Evolutionary conservation across 1,140 invertebrate species (phyloP).

Genomic region (Lethocerus indicus): DNA sequence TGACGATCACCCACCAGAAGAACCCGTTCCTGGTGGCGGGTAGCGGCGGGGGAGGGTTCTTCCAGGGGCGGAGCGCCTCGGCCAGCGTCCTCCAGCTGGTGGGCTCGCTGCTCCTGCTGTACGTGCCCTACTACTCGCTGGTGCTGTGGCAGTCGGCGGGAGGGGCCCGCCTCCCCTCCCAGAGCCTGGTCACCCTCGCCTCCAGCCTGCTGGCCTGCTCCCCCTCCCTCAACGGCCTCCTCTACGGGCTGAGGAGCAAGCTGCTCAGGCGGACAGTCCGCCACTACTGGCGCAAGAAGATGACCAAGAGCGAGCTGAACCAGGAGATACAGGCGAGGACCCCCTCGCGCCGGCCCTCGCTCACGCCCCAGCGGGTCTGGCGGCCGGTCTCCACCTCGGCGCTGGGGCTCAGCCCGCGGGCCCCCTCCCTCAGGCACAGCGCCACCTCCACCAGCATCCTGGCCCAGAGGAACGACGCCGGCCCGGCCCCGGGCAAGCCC

Average conservation of each 20-base stretch:
- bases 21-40: conserved; percentile 41
- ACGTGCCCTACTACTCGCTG: conserved; percentile 52
- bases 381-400: conserved; percentile 1
- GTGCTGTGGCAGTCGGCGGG: conserved; percentile 41
- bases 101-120: conserved; percentile 49
- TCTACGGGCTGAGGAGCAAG: conserved; percentile 61
- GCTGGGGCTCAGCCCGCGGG: neutral
- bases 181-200: conserved; percentile 34
- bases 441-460: conserved; percentile 9
- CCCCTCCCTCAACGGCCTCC: conserved; percentile 50
- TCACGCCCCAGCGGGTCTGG: conserved; percentile 31
- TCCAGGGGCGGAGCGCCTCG: conserved; percentile 43
- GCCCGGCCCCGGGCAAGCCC: conserved; percentile 1
- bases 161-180: conserved; percentile 7
- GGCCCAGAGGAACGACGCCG: neutral
- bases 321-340: conserved; percentile 56
- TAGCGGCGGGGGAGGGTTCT: conserved; percentile 26
- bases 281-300: conserved; percentile 63
- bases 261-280: conserved; percentile 47
- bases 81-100: conserved; percentile 42
- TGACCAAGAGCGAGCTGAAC: conserved; percentile 58
- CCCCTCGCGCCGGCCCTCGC: conserved; percentile 50
- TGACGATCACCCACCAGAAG: conserved; percentile 62
- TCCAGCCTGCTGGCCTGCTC: conserved; percentile 39
- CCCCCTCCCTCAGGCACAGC: conserved; percentile 1